Evolutionary conservation across 2,888 invertebrate genomes (phyloP).

Genomic region (Drosophila yooni): DNA sequence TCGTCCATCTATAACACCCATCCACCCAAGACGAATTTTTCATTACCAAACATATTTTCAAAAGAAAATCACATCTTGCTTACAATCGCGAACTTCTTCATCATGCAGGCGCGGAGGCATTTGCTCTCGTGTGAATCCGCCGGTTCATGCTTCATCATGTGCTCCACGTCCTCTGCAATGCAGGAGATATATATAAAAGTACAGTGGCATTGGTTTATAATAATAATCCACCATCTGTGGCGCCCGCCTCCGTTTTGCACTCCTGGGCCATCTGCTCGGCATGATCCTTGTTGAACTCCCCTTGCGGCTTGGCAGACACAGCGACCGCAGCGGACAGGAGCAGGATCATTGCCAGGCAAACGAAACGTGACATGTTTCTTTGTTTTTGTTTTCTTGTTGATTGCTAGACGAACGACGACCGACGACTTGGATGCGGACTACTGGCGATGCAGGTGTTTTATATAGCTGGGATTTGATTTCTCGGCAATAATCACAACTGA

Average conservation of each 20-base stretch:
- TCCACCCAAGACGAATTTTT: background rate
- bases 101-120: constrained; percentile 82
- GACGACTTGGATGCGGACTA: constrained; percentile 45
- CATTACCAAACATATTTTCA: constrained; percentile 5
- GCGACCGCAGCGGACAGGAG: constrained; percentile 27
- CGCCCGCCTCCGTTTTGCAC: constrained; percentile 81
- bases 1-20: constrained; percentile 68
- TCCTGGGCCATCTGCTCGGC: constrained; percentile 59
- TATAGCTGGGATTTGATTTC: constrained; percentile 36
- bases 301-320: constrained; percentile 56
- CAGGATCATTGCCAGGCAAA: constrained; percentile 37
- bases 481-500: constrained; percentile 21
- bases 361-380: constrained; percentile 58
- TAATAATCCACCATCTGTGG: constrained; percentile 77
- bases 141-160: constrained; percentile 71
- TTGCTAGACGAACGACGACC: constrained; percentile 14
- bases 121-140: constrained; percentile 75
- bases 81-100: constrained; percentile 83
- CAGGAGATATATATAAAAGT: background rate
- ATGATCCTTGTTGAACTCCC: constrained; percentile 69
- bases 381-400: constrained; percentile 7
- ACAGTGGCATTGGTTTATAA: background rate
- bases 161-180: constrained; percentile 77
- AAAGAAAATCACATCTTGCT: constrained; percentile 21
- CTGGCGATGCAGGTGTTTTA: constrained; percentile 50